Evolutionary conservation across 2,113 vertebrate species (phyloP), one percentile per base, ranked within the genome.

Genomic region (Scomber japonicus): DNA sequence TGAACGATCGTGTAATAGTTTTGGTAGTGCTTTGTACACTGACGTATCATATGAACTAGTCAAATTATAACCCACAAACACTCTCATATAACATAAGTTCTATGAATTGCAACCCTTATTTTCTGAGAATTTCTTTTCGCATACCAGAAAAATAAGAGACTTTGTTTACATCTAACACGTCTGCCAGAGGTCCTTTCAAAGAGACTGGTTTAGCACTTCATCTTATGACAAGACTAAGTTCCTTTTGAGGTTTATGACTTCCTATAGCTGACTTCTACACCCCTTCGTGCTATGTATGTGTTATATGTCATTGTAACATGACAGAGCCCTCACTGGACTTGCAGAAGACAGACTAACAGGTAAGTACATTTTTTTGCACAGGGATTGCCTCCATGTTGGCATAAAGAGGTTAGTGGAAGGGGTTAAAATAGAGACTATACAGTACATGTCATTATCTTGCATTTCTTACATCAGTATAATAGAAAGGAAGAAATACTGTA

Each of bases 231-330:
- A 46, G 0, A 55, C 9, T 3, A 10, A 17, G 64, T 87, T 89
- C 67, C 70, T 62, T 61, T 69, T 75, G 60, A 50, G 69, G 82
- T 75, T 82, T 81, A 5, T 60, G 15, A 82, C 86, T 91, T 91
- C 88, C 88, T 83, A 55, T 80, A 77, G 3, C 44, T 30, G 3
- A 11, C 12, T 14, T 73, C 0, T n/a, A 49, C 56, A 11, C 53
- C 57, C 44, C 51, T 3, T 6, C 24, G 5, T 17, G 11, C 59
- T 62, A 4, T 8, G 4, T n/a, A 4, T 7, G 11, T 24, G 11
- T 44, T 14, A 46, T 8, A 40, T n/a, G n/a, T 11, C 5, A 14
- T 12, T 4, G 21, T 3, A 57, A 27, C 62, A 35, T 19, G 3
- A 63, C n/a, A 74, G 10, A n/a, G 0, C 49, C 0, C 21, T 68